Evolutionary conservation across 2,888 invertebrate genomes (phyloP), one percentile per base, ranked within the genome.

Genomic region (Polia nebulosa): DNA sequence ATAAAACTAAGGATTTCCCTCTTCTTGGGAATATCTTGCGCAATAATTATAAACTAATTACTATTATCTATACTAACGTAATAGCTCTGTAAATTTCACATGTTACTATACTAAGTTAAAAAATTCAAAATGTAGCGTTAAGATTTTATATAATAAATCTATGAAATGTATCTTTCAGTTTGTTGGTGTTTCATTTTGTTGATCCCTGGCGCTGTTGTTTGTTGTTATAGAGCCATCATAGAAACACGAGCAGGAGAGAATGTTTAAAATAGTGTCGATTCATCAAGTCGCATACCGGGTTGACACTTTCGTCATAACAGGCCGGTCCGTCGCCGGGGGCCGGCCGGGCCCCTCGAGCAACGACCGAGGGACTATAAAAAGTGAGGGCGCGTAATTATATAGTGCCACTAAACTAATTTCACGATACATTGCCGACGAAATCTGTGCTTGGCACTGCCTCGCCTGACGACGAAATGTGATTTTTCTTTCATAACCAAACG

Each of bases 71-170:
- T 94, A 94, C 90, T 93, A 92, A 93, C 91, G 88, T 89, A 91
- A 92, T 94, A 94, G 93, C 89, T 93, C 92, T 95, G 95, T 95
- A 95, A 89, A 95, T 95, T 95, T 93, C 94, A 94, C 93, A 94
- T 94, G 95, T 95, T 95, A 95, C 91, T 94, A 93, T 91, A 91
- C 82, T 95, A 94, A 95, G 94, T 93, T 94, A 92, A 91, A 89
- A 89, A 84, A 90, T 92, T 94, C 90, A 89, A 91, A 89, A 91
- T 90, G 95, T 95, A 95, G 95, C 86, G 86, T 89, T 95, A 95
- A 95, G 95, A 94, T 95, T 95, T 95, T 95, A 94, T 95, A 95
- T 95, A 95, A 95, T 95, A 95, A 95, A 95, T 94, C 91, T 94
- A 94, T 95, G 91, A 95, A 95, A 95, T 94, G 94, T 95, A 95